phyloP scores from a whole-genome alignment of 2,797 vertebrate genomes.

The Pachyuromys duprasi region DNA sequence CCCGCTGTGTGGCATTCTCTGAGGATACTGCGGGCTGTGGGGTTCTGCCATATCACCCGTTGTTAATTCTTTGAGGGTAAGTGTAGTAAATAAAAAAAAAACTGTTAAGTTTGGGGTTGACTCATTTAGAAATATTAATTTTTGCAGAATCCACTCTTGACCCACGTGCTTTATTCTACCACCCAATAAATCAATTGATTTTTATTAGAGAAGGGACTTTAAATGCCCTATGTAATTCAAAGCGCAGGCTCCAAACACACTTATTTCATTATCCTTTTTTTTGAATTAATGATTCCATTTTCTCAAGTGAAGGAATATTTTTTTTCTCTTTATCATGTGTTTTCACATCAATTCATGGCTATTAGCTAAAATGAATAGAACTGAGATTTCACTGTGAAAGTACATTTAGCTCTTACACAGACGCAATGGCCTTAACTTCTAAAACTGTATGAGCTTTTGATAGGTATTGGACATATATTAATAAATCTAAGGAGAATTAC shows the following conservation, averaged over 20 bases:
- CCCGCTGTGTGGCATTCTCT: not conserved
- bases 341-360: not conserved
- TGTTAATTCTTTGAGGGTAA: slow-evolving; percentile 9
- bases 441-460: not conserved
- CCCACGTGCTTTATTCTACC: not conserved
- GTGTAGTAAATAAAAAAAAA: slow-evolving; percentile 57
- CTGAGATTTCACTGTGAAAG: slow-evolving; percentile 3
- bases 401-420: not conserved
- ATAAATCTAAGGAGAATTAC: not conserved
- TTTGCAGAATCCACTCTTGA: not conserved
- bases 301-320: slow-evolving; percentile 47
- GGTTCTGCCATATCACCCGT: not conserved
- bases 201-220: slow-evolving; percentile 46
- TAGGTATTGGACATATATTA: not conserved
- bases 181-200: slow-evolving; percentile 13
- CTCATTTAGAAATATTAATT: slow-evolving; percentile 39
- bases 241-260: slow-evolving; percentile 19
- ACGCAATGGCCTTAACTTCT: not conserved
- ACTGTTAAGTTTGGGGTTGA: slow-evolving; percentile 22
- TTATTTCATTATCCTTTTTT: not conserved
- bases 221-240: slow-evolving; percentile 47
- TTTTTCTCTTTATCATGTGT: not conserved
- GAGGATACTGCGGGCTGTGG: not conserved
- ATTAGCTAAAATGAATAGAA: slow-evolving; percentile 40
- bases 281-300: not conserved